Percentiles rank a stretch among this genome's conserved stretches.
Evolutionary conservation across 92 coral and sea anemone species (phyloP).

Genomic region (Nematostella vectensis): DNA sequence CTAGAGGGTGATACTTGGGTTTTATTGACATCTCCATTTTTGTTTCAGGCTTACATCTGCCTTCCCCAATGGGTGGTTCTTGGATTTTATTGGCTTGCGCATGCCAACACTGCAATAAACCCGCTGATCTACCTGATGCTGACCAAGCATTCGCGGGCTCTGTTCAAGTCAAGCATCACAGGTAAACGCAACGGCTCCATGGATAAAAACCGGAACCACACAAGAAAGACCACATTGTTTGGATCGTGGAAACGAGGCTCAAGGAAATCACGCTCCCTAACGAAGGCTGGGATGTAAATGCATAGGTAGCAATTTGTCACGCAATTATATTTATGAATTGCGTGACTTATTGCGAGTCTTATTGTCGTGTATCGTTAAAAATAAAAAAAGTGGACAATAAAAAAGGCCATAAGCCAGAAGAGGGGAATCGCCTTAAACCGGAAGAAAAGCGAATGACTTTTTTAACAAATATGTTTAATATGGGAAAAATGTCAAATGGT

Average conservation of each 20-base stretch:
- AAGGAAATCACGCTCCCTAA: slow-evolving; percentile 14
- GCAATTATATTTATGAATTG: too few species aligned
- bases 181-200: slow-evolving; percentile 15
- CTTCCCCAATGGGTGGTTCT: slow-evolving; percentile 12
- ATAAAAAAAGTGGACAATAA: too few species aligned
- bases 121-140: slow-evolving; percentile 31
- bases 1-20: too few species aligned
- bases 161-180: slow-evolving; percentile 16
- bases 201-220: slow-evolving; percentile 7
- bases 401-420: too few species aligned
- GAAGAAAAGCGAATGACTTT: too few species aligned
- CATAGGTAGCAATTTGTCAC: too few species aligned
- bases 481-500: too few species aligned
- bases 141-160: slow-evolving; percentile 35
- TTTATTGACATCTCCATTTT: not conserved
- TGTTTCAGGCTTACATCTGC: slow-evolving; percentile 5
- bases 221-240: not conserved
- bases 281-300: too few species aligned
- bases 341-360: too few species aligned
- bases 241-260: slow-evolving; percentile 24
- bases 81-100: slow-evolving; percentile 23
- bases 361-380: too few species aligned
- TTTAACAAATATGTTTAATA: too few species aligned
- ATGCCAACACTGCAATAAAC: slow-evolving; percentile 32
- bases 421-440: too few species aligned